A percentile compares a stretch with the other conserved stretches of the same genome.
Conservation (phyloP, 1,140 invertebrate genomes). For the Apis florea region DNA sequence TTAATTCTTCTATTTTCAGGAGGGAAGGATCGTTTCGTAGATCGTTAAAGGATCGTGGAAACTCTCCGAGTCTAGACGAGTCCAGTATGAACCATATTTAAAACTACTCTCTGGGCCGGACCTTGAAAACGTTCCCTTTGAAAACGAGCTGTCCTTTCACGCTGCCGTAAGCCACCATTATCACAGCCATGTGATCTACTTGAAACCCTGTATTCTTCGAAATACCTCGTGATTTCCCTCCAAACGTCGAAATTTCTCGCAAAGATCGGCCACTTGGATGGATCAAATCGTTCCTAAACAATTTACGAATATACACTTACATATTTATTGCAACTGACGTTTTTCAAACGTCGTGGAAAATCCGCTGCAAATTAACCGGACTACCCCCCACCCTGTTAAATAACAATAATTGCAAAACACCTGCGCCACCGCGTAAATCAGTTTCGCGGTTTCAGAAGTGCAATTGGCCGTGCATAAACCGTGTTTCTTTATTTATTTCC, state of each 20-base stretch:
- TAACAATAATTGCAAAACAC: conserved; percentile 33
- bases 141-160: background rate
- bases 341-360: background rate
- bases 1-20: too few species aligned
- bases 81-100: background rate
- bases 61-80: background rate
- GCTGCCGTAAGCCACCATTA: background rate
- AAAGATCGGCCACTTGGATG: background rate
- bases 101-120: background rate
- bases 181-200: background rate
- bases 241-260: background rate
- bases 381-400: conserved; percentile 14
- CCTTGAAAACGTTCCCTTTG: background rate
- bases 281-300: background rate
- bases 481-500: conserved; percentile 8
- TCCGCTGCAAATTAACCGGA: conserved; percentile 18
- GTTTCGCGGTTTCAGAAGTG: background rate
- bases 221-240: background rate
- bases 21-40: background rate
- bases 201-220: background rate
- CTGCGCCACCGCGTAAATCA: conserved; percentile 42
- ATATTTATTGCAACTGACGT: background rate
- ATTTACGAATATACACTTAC: background rate
- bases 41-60: background rate
- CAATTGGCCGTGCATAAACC: background rate